Evolutionary conservation across 2,113 vertebrate genomes (phyloP).

Genomic region (Mormyrus lacerda): DNA sequence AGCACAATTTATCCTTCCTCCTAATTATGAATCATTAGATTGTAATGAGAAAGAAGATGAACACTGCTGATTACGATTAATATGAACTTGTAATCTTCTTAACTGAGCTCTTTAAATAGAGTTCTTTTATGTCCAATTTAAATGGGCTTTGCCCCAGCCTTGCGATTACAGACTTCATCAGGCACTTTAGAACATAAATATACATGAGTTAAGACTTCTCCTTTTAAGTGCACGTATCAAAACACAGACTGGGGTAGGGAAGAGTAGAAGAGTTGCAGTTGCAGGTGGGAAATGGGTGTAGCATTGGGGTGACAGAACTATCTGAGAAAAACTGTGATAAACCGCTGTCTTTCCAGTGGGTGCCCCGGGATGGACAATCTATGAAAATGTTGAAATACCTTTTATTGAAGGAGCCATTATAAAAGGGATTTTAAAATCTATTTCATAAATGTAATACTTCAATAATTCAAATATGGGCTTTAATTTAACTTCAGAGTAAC

Average conservation of each 20-base stretch:
- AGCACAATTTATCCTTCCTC: conserved; percentile 1
- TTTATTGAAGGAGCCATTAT: neutral
- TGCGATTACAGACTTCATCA: neutral
- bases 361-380: neutral
- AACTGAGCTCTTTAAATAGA: neutral
- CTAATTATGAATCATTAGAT: conserved; percentile 16
- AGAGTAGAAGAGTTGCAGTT: neutral
- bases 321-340: neutral
- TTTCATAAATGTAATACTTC: neutral
- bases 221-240: conserved; percentile 6
- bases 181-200: conserved; percentile 6
- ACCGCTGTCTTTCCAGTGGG: neutral
- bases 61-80: conserved; percentile 21
- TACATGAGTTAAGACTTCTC: neutral
- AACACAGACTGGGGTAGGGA: neutral
- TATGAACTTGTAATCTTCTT: neutral
- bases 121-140: neutral
- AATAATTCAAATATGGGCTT: neutral
- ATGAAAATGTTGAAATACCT: neutral
- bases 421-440: neutral
- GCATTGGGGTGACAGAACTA: neutral
- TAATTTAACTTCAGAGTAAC: neutral
- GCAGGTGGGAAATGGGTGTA: neutral
- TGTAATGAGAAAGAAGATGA: conserved; percentile 4
- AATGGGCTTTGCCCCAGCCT: neutral